Base-by-base conservation (phyloP, 2,888 invertebrate species). In the Meiosimyza platycephala region DNA sequence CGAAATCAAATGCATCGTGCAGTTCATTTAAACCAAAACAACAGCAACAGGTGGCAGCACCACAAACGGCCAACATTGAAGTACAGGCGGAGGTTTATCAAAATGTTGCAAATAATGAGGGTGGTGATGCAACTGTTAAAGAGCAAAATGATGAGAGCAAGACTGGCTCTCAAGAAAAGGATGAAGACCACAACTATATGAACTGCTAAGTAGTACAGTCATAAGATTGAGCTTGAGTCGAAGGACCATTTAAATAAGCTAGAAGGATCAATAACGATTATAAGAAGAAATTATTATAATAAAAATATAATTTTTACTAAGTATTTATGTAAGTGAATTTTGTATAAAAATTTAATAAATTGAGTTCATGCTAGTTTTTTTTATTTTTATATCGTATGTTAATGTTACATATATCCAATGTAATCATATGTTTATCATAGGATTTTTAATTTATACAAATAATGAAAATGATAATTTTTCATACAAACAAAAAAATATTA, bases 1-100 rank as follows among this genome's bases (percentile, higher is more conserved):
- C 80, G 72, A 86, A 86, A 73, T 80, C 81, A n/a, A 78, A 80
- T 59, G 79, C 78, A 11, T 80, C 81, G 50, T 86, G 85, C 80
- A 84, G 84, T 75, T 84, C 85, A 5, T 86, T 86, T 59, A 86
- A 85, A 67, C 85, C 85, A 18, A 85, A 85, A 59, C 6, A 50
- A 33, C 60, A 60, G 18, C 82, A 84, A 55, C 83, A 82, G 69
- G 80, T 81, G 63, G 79, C 85, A 1, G 79, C 78, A 52, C 15
- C 33, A n/a, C 16, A 50, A 16, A 6, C 48, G 1, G 79, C 79
- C 57, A 79, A 80, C 72, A 82, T 84, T 50, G 86, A 85, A 55
- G 79, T 82, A 0, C 81, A 84, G 50, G 85, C 85, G 0, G 85
- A 85, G 72, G 85, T 85, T 51, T 85, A 85, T 68, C 85, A 85